Conservation (phyloP, 2,888 invertebrate genomes). For the Sinelater perroti region DNA sequence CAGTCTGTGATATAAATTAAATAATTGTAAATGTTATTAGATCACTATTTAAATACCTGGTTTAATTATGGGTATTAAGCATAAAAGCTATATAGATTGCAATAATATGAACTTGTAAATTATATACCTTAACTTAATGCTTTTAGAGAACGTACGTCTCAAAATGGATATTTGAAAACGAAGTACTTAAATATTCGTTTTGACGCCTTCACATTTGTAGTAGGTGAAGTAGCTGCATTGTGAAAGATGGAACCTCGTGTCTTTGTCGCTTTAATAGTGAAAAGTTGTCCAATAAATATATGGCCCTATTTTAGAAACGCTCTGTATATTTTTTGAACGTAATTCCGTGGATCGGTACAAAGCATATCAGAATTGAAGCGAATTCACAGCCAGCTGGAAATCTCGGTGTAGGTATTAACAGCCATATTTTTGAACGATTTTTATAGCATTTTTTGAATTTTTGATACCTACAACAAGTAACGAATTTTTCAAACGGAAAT, state of each 20-base stretch:
- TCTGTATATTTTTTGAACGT: constrained; percentile 36
- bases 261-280: constrained; percentile 53
- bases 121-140: constrained; percentile 37
- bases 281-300: constrained; percentile 44
- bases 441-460: constrained; percentile 49
- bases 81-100: constrained; percentile 39
- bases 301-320: constrained; percentile 40
- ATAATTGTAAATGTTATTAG: constrained; percentile 37
- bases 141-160: constrained; percentile 29
- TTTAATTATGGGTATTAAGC: constrained; percentile 27
- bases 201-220: constrained; percentile 29
- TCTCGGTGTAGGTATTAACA: constrained; percentile 28
- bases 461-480: constrained; percentile 47
- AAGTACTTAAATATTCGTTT: constrained; percentile 28
- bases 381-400: constrained; percentile 25
- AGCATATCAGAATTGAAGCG: constrained; percentile 36
- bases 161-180: constrained; percentile 30
- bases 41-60: constrained; percentile 28
- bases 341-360: constrained; percentile 36
- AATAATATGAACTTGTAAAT: constrained; percentile 38
- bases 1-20: constrained; percentile 38
- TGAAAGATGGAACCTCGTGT: constrained; percentile 47
- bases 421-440: constrained; percentile 32
- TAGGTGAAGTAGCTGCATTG: constrained; percentile 43
- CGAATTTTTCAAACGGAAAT: constrained; percentile 42